Percentiles rank a stretch among this genome's conserved stretches.
phyloP scores from a whole-genome alignment of 2,888 invertebrate genomes.

The Digitonthophagus gazella region DNA sequence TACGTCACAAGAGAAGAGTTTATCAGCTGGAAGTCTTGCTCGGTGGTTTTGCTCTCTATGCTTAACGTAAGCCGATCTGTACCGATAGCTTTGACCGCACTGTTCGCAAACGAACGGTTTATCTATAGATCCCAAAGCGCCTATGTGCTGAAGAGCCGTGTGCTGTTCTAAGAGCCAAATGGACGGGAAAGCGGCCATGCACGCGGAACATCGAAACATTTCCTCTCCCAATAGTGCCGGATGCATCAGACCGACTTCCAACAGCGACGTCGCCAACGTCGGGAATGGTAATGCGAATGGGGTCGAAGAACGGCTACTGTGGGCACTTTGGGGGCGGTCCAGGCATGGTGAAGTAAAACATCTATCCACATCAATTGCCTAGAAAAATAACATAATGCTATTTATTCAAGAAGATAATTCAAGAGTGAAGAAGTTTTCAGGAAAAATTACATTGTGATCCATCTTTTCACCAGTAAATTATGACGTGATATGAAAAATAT shows the following conservation, averaged over 20 bases:
- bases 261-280: constrained; percentile 56
- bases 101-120: constrained; percentile 91
- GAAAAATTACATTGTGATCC: too few species aligned
- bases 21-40: constrained; percentile 82
- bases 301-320: constrained; percentile 55
- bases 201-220: constrained; percentile 66
- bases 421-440: background rate
- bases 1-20: constrained; percentile 86
- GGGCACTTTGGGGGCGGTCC: constrained; percentile 49
- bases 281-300: constrained; percentile 60
- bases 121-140: constrained; percentile 60
- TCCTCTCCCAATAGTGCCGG: constrained; percentile 49
- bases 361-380: constrained; percentile 50
- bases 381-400: constrained; percentile 26
- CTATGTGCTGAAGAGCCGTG: constrained; percentile 78
- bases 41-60: constrained; percentile 89
- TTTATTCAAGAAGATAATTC: too few species aligned
- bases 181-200: constrained; percentile 83
- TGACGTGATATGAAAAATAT: too few species aligned
- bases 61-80: constrained; percentile 79
- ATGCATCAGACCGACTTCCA: constrained; percentile 56
- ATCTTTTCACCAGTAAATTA: too few species aligned
- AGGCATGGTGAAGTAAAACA: constrained; percentile 50
- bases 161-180: constrained; percentile 86
- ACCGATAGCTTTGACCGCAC: constrained; percentile 84